phyloP scores from a whole-genome alignment of 2,113 vertebrate species.

The Anoura caudifer region DNA sequence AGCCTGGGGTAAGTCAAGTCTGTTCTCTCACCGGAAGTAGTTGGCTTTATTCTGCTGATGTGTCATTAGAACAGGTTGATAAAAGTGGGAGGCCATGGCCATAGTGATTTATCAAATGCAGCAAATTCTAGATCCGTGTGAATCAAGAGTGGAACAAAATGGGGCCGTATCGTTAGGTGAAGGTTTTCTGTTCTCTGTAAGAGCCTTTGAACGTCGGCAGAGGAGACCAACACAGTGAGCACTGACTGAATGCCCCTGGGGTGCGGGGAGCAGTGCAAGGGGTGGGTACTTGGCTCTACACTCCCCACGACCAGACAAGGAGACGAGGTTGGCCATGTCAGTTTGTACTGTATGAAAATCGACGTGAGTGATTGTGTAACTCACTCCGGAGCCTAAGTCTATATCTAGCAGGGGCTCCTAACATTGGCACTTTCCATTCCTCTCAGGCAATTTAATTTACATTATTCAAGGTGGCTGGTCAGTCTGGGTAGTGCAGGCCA shows the following conservation, averaged over 20 bases:
- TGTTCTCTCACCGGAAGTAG: neutral
- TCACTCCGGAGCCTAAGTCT: neutral
- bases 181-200: neutral
- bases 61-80: fast-evolving
- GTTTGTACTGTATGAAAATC: neutral
- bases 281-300: neutral
- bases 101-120: neutral
- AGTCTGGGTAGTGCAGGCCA: neutral
- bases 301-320: neutral
- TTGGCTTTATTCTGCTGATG: neutral
- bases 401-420: neutral
- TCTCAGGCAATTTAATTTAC: too few relatives aligned
- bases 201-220: neutral
- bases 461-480: neutral
- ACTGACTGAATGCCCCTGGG: fast-evolving
- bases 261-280: neutral
- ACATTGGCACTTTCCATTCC: neutral
- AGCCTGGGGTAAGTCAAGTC: fast-evolving
- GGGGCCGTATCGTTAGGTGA: neutral
- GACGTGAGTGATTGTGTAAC: neutral
- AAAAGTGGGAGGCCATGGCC: neutral
- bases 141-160: neutral
- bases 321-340: neutral
- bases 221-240: neutral
- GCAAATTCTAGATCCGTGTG: neutral